Base-by-base conservation (phyloP, 2,113 vertebrate species). In the Takifugu flavidus region DNA sequence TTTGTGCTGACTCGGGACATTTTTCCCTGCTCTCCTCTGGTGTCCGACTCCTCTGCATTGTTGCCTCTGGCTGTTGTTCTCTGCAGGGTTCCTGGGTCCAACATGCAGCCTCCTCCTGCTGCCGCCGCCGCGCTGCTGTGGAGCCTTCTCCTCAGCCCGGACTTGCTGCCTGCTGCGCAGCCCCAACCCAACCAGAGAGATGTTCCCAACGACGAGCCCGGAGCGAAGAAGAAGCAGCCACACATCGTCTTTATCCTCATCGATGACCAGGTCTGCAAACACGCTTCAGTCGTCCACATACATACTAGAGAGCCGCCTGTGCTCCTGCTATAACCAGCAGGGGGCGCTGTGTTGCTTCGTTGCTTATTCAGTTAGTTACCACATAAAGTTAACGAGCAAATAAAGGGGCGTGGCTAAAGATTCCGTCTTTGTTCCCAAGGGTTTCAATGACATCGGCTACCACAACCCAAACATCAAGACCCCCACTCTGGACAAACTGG, bases 221-320 rank as follows among this genome's bases (percentile, higher is more conserved):
- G 84, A 0, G 3, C 60, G 13, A 82, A 75, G 29, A 13, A 61
- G 60, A 82, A 67, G 4, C 95, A 89, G 62, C 96, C 96, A 2
- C 96, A 99, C 85, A 94, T 98, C 62, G 73, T 99, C 62, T 98
- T 99, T 72, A 95, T 99, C 59, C 92, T 99, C 56, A 97, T 90
- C 0, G 96, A 99, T 2, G 95, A 99, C 83, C 96, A 98, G 84
- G 87, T 87, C 39, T 6, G 75, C 72, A 15, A 10, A 25, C 7
- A 10, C 12, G 15, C 8, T 20, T 20, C 20, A 20, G 20, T 20
- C 20, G 20, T 20, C 20, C 20, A 20, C 20, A 20, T 20, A 20
- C 20, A 20, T 20, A 20, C 20, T 20, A 20, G 20, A 20, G 20
- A 20, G 20, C 20, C 1, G 20, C 20, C 20, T 20, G 20, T 20